Evolutionary conservation across 2,888 invertebrate genomes (phyloP), one percentile per base, ranked within the genome.

Genomic region (Lepidochitona cinerea): DNA sequence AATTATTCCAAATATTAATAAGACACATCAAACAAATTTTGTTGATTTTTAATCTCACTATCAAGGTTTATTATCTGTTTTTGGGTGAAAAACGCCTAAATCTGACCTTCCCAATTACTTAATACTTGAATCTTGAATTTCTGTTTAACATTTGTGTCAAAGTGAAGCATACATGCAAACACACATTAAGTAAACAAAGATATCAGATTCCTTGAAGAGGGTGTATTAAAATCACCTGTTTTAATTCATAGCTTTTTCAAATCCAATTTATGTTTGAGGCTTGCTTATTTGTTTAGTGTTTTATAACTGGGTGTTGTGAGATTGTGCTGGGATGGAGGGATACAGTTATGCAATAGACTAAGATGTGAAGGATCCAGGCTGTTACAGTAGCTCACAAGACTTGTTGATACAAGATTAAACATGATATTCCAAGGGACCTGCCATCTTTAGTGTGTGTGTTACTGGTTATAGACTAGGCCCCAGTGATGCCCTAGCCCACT

Each of bases 351-450:
- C 49, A 49, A 49, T 7, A 49, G 18, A 18, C 23, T 23, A 49
- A 23, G 23, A 49, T n/a, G 49, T 49, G 49, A 49, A 49, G 2
- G 18, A n/a, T 49, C 49, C 23, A 7, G 49, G 49, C 29, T 59
- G 59, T 32, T 32, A 59, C 59, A 29, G 59, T 59, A 32, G 26
- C 32, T 59, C 12, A 14, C 2, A 29, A 29, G 59, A 41, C 9
- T 59, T 59, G 59, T 59, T 59, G 59, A 59, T 59, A 59, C 59
- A 59, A 59, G 59, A 59, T 59, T 29, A 59, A 59, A 59, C 59
- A 59, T 59, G 59, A 59, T 59, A 59, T 59, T 29, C 29, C 59
- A 59, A 29, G 29, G 29, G 29, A 59, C 59, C 59, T 59, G 23
- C 29, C 59, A 59, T 59, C 59, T 32, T 26, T 7, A 32, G 4